phyloP scores from a whole-genome alignment of 2,888 invertebrate genomes.

The Synanthedon vespiformis region DNA sequence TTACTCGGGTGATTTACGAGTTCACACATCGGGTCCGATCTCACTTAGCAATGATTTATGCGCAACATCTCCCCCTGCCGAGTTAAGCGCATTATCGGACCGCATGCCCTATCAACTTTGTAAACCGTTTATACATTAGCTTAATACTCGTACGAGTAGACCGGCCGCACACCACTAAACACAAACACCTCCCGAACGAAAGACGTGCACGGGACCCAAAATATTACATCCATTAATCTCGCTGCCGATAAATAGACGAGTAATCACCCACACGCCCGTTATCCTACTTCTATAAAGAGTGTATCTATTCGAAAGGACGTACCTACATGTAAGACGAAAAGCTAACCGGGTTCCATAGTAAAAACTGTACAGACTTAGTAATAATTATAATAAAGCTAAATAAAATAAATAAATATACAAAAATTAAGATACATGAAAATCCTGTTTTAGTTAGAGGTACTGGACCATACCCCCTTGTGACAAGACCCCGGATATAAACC shows the following conservation, averaged over 20 bases:
- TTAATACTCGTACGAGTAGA: conserved; percentile 11
- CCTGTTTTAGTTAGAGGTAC: no score
- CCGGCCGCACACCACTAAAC: background rate
- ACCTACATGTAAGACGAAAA: no score
- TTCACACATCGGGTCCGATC: conserved; percentile 65
- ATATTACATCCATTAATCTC: conserved; percentile 35
- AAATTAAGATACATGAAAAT: no score
- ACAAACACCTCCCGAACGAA: background rate
- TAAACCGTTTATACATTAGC: conserved; percentile 38
- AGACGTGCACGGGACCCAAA: conserved; percentile 10
- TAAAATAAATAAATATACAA: no score
- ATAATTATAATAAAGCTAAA: no score
- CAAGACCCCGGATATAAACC: no score
- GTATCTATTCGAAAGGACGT: no score
- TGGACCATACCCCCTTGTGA: no score
- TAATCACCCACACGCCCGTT: conserved; percentile 19
- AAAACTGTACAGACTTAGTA: no score
- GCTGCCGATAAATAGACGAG: conserved; percentile 25
- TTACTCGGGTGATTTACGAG: conserved; percentile 65
- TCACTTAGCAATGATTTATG: conserved; percentile 68
- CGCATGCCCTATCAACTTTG: conserved; percentile 58
- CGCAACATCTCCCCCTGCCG: conserved; percentile 55
- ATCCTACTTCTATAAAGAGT: no score
- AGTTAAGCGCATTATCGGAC: conserved; percentile 62
- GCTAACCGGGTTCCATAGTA: no score